Conservation (phyloP, 2,113 vertebrate genomes). For the Synchiropus splendidus region DNA sequence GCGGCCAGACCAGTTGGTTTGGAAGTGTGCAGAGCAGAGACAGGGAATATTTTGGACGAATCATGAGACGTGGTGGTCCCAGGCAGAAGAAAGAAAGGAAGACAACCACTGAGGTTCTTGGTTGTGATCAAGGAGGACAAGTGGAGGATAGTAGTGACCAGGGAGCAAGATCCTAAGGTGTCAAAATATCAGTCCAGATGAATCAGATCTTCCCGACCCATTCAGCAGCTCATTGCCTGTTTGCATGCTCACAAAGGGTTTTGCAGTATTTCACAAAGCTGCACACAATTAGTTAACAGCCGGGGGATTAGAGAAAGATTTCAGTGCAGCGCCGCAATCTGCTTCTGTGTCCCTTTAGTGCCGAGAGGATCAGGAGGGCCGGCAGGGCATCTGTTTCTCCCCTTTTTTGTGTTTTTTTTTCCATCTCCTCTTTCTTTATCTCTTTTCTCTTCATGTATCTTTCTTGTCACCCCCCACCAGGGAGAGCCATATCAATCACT, state of each 20-base stretch:
- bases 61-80: too few relatives aligned
- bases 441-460: conserved; percentile 47
- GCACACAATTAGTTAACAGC: conserved; percentile 62
- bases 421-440: conserved; percentile 17
- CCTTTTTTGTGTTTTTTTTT: conserved; percentile 27
- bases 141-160: too few relatives aligned
- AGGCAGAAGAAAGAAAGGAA: too few relatives aligned
- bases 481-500: conserved; percentile 59
- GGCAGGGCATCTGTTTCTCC: conserved; percentile 51
- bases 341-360: conserved; percentile 45
- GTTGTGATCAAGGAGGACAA: too few relatives aligned
- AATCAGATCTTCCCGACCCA: too few relatives aligned
- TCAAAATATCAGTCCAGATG: too few relatives aligned
- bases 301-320: conserved; percentile 59
- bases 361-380: conserved; percentile 49
- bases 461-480: conserved; percentile 44
- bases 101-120: too few relatives aligned
- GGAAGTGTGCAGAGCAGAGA: too few relatives aligned
- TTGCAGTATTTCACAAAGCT: conserved; percentile 48
- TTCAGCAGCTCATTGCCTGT: too few relatives aligned
- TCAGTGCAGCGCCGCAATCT: conserved; percentile 54
- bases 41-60: too few relatives aligned
- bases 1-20: too few relatives aligned
- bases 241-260: conserved; percentile 29
- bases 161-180: too few relatives aligned